These are phyloP conservation scores for Tridacna gigas DNA, from an alignment of 2,888 invertebrate genomes.

Conservation along the genomic window DNA sequence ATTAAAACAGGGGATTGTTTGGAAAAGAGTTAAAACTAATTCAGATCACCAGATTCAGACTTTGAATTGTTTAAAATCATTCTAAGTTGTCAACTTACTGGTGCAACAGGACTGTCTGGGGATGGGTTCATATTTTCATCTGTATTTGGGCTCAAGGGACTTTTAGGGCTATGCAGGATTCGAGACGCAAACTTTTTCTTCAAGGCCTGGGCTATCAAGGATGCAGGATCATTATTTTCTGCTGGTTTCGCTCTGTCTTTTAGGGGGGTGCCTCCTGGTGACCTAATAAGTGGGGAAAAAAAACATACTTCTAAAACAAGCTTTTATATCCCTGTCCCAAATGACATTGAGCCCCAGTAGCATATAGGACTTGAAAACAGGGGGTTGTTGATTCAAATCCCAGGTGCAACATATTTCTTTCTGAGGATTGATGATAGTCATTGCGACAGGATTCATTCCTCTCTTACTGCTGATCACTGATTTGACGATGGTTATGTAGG, in stretches of 20 bases:
- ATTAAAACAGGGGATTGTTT: not conserved
- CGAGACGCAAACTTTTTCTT: constrained; percentile 84
- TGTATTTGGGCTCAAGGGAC: constrained; percentile 49
- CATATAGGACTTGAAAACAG: no score
- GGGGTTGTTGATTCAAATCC: no score
- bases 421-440: no score
- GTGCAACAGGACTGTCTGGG: constrained; percentile 57
- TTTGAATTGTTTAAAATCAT: no score
- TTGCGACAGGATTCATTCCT: no score
- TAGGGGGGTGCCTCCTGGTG: constrained; percentile 84
- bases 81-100: constrained; percentile 40
- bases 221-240: constrained; percentile 77
- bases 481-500: no score
- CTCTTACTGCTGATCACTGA: no score
- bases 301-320: not conserved
- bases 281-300: constrained; percentile 70
- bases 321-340: no score
- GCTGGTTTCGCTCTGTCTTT: constrained; percentile 67
- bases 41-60: no score
- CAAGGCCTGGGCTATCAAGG: constrained; percentile 84
- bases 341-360: no score
- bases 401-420: no score
- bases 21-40: not conserved
- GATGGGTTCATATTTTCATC: constrained; percentile 66
- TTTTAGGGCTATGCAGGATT: constrained; percentile 69